Conservation (phyloP, 2,113 vertebrate genomes). For the Cottus gobio region DNA sequence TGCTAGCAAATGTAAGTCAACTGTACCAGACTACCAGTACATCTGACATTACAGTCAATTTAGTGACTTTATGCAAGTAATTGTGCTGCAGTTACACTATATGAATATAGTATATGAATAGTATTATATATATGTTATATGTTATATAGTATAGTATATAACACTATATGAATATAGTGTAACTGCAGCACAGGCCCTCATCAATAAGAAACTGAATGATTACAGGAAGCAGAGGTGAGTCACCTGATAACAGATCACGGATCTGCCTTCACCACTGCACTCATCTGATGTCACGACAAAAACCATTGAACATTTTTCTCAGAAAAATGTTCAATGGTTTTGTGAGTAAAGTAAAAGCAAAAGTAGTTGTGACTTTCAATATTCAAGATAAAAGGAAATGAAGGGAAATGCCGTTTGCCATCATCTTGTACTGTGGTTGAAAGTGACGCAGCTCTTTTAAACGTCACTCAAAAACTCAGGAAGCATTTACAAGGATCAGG, state of each 20-base stretch:
- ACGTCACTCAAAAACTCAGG: not conserved
- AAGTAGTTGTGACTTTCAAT: not conserved
- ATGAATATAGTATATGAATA: too few species aligned
- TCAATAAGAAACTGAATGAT: conserved; percentile 97
- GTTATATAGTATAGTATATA: too few species aligned
- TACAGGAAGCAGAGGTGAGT: conserved; percentile 90
- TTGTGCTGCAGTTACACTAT: not conserved
- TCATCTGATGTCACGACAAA: not conserved
- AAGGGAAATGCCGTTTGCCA: not conserved
- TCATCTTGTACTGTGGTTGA: not conserved
- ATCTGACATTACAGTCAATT: not conserved
- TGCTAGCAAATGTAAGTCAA: not conserved
- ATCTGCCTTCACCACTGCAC: not conserved
- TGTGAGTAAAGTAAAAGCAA: not conserved
- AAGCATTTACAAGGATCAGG: not conserved
- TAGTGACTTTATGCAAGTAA: not conserved
- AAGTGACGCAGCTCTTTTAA: not conserved
- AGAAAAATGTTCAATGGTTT: not conserved
- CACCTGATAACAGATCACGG: not conserved
- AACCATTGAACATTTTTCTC: too few species aligned
- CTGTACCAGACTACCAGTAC: not conserved
- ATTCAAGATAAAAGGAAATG: too few species aligned
- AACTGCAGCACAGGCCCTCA: conserved; percentile 97
- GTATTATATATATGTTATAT: too few species aligned
- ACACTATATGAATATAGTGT: too few species aligned